Percentiles rank a stretch among this genome's conserved stretches.
Evolutionary conservation across 2,113 vertebrate genomes (phyloP).

Genomic region (Phainopepla nitens): DNA sequence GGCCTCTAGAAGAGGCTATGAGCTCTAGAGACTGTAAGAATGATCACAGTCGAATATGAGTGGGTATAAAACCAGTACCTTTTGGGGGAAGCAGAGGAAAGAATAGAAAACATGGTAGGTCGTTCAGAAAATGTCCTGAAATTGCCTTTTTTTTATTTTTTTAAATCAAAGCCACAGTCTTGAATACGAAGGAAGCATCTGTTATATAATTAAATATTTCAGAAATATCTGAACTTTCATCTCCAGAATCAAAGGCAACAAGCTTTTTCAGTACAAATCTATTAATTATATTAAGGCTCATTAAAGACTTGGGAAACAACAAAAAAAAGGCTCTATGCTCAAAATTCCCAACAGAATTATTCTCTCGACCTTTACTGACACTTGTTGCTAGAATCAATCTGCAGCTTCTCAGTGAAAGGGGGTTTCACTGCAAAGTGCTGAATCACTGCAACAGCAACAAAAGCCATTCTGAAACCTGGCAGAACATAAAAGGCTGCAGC

Average conservation of each 20-base stretch:
- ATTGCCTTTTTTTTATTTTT: background rate
- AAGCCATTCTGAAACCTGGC: background rate
- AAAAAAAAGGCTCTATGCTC: background rate
- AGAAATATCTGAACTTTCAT: slow-evolving; percentile 12
- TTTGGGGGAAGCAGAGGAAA: accelerated
- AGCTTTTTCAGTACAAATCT: background rate
- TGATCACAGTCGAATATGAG: background rate
- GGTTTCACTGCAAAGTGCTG: background rate
- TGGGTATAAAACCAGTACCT: background rate
- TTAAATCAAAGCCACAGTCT: background rate
- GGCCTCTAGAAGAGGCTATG: background rate
- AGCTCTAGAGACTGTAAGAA: background rate
- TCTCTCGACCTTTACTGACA: background rate
- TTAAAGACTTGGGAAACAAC: background rate
- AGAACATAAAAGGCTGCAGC: background rate
- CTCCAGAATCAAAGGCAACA: background rate
- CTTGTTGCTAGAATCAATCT: background rate
- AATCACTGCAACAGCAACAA: background rate
- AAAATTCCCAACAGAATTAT: background rate
- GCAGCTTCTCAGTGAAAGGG: background rate
- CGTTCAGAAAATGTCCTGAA: background rate
- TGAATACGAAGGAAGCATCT: background rate
- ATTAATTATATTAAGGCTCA: background rate
- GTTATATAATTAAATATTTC: background rate
- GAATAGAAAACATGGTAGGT: background rate